A percentile compares a stretch with the other conserved stretches of the same genome.
Evolutionary conservation across 2,797 vertebrate genomes (phyloP).

Genomic region (Mergus octosetaceus): DNA sequence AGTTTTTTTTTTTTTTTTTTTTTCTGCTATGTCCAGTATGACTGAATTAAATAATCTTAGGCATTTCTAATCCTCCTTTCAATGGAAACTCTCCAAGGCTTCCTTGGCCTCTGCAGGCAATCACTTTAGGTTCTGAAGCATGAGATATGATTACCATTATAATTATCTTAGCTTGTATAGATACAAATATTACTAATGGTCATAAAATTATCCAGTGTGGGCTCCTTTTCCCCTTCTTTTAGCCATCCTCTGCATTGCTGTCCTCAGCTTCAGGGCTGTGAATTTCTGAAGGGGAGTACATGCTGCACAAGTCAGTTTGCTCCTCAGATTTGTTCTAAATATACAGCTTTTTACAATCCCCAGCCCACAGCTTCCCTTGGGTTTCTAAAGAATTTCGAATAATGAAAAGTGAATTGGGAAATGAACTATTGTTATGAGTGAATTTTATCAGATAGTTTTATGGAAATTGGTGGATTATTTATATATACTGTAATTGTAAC

Average conservation of each 20-base stretch:
- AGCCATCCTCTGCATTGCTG: constrained; percentile 36
- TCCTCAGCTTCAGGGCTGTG: constrained; percentile 51
- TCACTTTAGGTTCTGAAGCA: constrained; percentile 74
- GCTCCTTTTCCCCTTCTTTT: constrained; percentile 19
- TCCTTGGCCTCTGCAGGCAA: constrained; percentile 63
- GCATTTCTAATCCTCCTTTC: constrained; percentile 41
- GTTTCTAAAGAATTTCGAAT: constrained; percentile 49
- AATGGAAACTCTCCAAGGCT: constrained; percentile 51
- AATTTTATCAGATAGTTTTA: constrained; percentile 66
- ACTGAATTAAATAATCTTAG: constrained; percentile 46
- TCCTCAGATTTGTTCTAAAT: constrained; percentile 68
- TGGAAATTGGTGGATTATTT: constrained; percentile 69
- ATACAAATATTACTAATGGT: constrained; percentile 71
- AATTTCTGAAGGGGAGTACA: constrained; percentile 42
- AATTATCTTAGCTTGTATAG: constrained; percentile 66
- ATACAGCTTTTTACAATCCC: constrained; percentile 30
- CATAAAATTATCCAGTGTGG: constrained; percentile 68
- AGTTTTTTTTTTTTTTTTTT: background rate
- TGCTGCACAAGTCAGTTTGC: constrained; percentile 4
- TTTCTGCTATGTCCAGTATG: constrained; percentile 10
- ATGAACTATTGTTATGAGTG: constrained; percentile 65
- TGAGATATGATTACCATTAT: constrained; percentile 67
- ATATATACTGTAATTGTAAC: constrained; percentile 57
- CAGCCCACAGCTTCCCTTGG: constrained; percentile 28
- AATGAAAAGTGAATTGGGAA: constrained; percentile 57